Percentiles rank a stretch among this genome's conserved stretches.
These are phyloP conservation scores for Hydropotes inermis DNA, from an alignment of 2,113 vertebrate genomes.

Conservation along the genomic window DNA sequence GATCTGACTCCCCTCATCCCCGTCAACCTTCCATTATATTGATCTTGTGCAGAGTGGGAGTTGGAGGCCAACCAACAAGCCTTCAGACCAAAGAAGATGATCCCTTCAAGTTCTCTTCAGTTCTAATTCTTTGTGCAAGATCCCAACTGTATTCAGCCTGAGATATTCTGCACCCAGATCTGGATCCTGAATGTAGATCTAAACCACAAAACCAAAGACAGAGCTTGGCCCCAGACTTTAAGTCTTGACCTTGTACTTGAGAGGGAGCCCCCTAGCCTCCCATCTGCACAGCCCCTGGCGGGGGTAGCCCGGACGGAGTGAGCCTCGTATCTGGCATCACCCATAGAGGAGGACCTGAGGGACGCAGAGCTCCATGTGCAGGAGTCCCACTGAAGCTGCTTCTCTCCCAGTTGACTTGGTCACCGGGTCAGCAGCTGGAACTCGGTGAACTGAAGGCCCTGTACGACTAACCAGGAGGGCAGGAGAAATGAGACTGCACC, in stretches of 20 bases:
- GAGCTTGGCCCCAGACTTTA: background rate
- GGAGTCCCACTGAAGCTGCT: accelerated
- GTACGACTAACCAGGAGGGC: too few species aligned
- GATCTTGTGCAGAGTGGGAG: accelerated
- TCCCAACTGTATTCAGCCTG: accelerated
- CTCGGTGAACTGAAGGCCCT: accelerated
- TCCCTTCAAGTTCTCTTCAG: accelerated
- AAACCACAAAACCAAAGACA: background rate
- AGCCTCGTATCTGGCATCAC: accelerated
- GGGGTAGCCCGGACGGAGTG: accelerated
- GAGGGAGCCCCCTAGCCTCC: accelerated
- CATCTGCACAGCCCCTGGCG: accelerated
- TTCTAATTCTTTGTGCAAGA: accelerated
- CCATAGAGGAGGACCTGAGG: accelerated
- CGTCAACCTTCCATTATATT: background rate
- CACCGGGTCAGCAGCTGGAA: accelerated
- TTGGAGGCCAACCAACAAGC: accelerated
- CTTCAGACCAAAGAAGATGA: accelerated
- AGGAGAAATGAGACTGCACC: accelerated
- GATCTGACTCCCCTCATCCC: too few species aligned
- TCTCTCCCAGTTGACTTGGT: accelerated
- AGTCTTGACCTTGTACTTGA: too few species aligned
- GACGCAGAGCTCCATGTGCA: accelerated
- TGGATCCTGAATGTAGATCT: too few species aligned
- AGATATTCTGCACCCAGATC: accelerated